Conservation (phyloP, 2,888 invertebrate genomes). For the Plutella xylostella region DNA sequence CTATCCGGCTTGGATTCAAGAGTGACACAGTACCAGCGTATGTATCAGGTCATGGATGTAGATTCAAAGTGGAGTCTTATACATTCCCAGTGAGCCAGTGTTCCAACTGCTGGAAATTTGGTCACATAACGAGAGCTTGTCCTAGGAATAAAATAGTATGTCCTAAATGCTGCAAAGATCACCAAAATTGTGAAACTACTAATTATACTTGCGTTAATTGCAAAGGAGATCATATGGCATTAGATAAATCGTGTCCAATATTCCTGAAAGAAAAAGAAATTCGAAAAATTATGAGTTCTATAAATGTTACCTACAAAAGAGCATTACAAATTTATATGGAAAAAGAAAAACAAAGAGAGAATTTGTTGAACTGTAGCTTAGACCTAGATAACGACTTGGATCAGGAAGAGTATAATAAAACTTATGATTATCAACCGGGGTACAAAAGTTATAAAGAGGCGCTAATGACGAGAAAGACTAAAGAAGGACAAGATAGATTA, state of each 20-base stretch:
- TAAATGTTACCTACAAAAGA: slow-evolving; percentile 16
- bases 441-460: too few species aligned
- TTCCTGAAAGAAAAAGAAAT: slow-evolving; percentile 17
- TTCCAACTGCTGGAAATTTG: slow-evolving; percentile 17
- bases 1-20: neutral
- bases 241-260: slow-evolving; percentile 16
- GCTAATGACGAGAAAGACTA: too few species aligned
- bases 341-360: too few species aligned
- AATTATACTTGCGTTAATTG: slow-evolving; percentile 18
- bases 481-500: too few species aligned
- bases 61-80: slow-evolving; percentile 8
- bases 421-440: too few species aligned
- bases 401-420: too few species aligned
- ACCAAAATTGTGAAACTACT: slow-evolving; percentile 16
- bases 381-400: too few species aligned
- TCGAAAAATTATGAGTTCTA: slow-evolving; percentile 15
- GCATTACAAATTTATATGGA: slow-evolving; percentile 10
- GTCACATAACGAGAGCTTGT: slow-evolving; percentile 8
- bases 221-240: slow-evolving; percentile 17
- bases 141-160: neutral
- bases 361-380: too few species aligned
- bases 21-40: neutral
- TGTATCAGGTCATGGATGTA: neutral
- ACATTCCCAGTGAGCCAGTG: slow-evolving; percentile 19
- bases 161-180: slow-evolving; percentile 4